phyloP scores from a whole-genome alignment of 2,888 invertebrate genomes.

The Chrysotoxum bicinctum region DNA sequence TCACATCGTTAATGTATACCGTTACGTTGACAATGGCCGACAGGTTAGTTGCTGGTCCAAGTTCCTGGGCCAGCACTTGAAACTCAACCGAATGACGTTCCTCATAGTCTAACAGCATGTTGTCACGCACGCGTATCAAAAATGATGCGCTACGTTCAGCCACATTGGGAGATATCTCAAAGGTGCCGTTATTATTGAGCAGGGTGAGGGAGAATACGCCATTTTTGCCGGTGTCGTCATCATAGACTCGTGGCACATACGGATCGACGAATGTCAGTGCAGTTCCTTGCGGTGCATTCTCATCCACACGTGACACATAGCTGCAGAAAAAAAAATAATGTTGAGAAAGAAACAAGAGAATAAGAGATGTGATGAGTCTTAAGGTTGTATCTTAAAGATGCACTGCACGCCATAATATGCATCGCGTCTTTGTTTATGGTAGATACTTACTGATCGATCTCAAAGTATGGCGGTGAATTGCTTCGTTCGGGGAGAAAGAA shows the following conservation, averaged over 20 bases:
- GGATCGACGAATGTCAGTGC: constrained; percentile 87
- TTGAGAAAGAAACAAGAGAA: constrained; percentile 44
- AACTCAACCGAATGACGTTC: constrained; percentile 88
- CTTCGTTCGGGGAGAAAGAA: constrained; percentile 90
- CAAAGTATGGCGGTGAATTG: constrained; percentile 90
- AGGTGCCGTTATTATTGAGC: constrained; percentile 92
- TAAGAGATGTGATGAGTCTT: constrained; percentile 7
- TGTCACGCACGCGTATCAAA: constrained; percentile 91
- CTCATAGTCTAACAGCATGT: constrained; percentile 92
- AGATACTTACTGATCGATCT: constrained; percentile 87
- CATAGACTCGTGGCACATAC: constrained; percentile 88
- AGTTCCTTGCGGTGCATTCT: constrained; percentile 92
- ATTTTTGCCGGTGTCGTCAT: constrained; percentile 91
- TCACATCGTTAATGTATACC: constrained; percentile 91
- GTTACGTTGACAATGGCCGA: constrained; percentile 89
- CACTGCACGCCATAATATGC: background rate
- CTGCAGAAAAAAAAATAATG: constrained; percentile 80
- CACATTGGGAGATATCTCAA: constrained; percentile 92
- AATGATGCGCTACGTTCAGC: constrained; percentile 91
- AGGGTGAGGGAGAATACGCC: constrained; percentile 91
- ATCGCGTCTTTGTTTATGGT: constrained; percentile 50
- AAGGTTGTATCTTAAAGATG: constrained; percentile 58
- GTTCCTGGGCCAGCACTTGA: constrained; percentile 91
- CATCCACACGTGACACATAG: constrained; percentile 89
- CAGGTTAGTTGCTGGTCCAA: constrained; percentile 89